Base-by-base conservation (phyloP, 2,797 vertebrate genomes). In the Molothrus aeneus region DNA sequence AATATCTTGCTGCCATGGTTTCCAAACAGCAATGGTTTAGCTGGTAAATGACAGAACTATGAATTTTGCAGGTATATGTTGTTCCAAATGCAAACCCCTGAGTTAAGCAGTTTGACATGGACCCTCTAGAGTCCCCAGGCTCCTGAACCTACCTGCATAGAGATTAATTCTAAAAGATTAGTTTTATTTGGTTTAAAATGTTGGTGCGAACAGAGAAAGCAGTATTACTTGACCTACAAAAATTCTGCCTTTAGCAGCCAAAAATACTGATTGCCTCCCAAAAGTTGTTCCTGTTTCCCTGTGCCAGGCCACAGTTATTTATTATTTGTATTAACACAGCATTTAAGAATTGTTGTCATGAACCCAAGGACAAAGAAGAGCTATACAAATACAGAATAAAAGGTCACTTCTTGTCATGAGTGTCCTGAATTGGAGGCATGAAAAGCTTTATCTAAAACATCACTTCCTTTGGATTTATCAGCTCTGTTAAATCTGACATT, bases 331-430 rank as follows among this genome's bases (percentile, higher is more conserved):
- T 73, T 87, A 91, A 65, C 59, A 92, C 3, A 31, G 42, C 38
- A 92, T 81, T 90, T 94, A 94, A 81, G 65, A 94, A 75, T 25
- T 74, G 26, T 42, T 86, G 66, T 70, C 51, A 79, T 42, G 59
- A 86, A 72, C 79, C 28, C 63, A 50, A 63, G 38, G 26, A 20
- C 45, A 93, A 91, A 71, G 45, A 90, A 66, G 66, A 81, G 53
- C 73, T 86, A 93, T 16, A 78, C 32, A 94, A 94, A 89, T 24
- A 87, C 15, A 88, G 45, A 85, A 65, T 59, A 71, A 92, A 94
- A 90, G 64, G 69, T 91, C 85, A 92, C 21, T 80, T 74, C 36
- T 89, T 80, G 26, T 53, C 32, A 77, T n/a, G 13, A 70, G 15
- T 68, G 25, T 56, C 54, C 50, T 79, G 48, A 85, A 82, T 32